Conservation (phyloP, 2,797 vertebrate genomes). For the Nyctibius grandis region DNA sequence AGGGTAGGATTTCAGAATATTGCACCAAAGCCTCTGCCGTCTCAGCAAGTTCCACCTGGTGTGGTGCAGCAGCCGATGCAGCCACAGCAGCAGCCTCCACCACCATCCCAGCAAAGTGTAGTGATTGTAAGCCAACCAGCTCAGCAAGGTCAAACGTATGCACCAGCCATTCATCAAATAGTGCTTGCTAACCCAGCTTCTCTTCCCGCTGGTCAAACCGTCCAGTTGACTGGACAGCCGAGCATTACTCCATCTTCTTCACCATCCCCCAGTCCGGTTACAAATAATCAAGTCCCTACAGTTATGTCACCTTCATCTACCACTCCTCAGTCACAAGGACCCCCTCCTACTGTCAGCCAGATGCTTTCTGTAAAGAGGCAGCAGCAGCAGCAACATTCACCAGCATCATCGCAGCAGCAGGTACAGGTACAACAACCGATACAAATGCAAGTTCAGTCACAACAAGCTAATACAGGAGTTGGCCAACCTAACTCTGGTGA, state of each 20-base stretch:
- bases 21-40: constrained; percentile 92
- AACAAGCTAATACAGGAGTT: constrained; percentile 73
- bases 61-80: constrained; percentile 75
- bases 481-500: constrained; percentile 90
- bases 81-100: constrained; percentile 68
- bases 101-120: constrained; percentile 86
- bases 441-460: constrained; percentile 78
- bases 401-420: constrained; percentile 75
- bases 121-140: constrained; percentile 91
- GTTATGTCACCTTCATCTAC: constrained; percentile 79
- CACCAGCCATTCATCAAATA: constrained; percentile 97
- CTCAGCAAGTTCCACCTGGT: constrained; percentile 77
- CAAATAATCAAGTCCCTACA: constrained; percentile 77
- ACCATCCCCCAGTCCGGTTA: constrained; percentile 77
- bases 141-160: constrained; percentile 87
- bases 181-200: constrained; percentile 91
- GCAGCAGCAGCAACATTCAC: constrained; percentile 78
- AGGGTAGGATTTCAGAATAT: constrained; percentile 96
- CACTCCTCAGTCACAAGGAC: constrained; percentile 81
- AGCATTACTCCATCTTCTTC: constrained; percentile 81
- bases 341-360: constrained; percentile 90
- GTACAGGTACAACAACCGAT: constrained; percentile 77
- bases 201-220: constrained; percentile 84
- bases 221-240: constrained; percentile 89
- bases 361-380: constrained; percentile 92